Evolutionary conservation across 1,140 invertebrate genomes (phyloP), one percentile per base, ranked within the genome.

Genomic region (Heliothis virescens): DNA sequence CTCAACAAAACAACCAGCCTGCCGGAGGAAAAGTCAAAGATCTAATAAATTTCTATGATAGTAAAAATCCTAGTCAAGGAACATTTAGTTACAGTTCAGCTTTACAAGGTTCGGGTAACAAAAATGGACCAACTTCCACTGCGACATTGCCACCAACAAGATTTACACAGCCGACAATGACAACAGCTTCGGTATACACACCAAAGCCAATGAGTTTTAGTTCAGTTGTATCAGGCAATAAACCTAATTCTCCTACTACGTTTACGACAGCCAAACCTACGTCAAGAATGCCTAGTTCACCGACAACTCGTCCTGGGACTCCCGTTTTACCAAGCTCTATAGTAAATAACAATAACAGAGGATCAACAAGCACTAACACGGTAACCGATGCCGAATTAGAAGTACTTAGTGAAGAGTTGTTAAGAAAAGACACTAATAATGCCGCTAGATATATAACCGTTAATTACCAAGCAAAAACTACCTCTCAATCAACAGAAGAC

Each of bases 401-500:
- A 87, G 95, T 96, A 72, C 91, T 98, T 18, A 96, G 96, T n/a
- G 97, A 98, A 93, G 95, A 95, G 41, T 91, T 98, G n/a, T 95
- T 97, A 55, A 95, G 95, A 63, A 97, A 97, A 87, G 97, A 98
- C 85, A 94, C 89, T 0, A 97, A 97, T 86, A 97, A 97, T 91
- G 96, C 96, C 53, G 96, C 96, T 1, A 96, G 91, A 84, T 95
- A 96, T 76, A 95, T 98, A 13, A 96, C 95, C 1, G 79, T 97
- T 3, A 97, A 97, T 92, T 94, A 96, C 80, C 97, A 98, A 93
- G 96, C 96, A 83, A 96, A 96, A 89, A 97, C 97, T 1, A 95
- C 95, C 0, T 96, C 96, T 2, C 95, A 95, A 77, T 96, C 96
- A 26, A 94, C 93, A 57, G 95, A 92, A n/a, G 97, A 98, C 87